Evolutionary conservation across 2,113 vertebrate genomes (phyloP), one percentile per base, ranked within the genome.

Genomic region (Eclectus roratus): DNA sequence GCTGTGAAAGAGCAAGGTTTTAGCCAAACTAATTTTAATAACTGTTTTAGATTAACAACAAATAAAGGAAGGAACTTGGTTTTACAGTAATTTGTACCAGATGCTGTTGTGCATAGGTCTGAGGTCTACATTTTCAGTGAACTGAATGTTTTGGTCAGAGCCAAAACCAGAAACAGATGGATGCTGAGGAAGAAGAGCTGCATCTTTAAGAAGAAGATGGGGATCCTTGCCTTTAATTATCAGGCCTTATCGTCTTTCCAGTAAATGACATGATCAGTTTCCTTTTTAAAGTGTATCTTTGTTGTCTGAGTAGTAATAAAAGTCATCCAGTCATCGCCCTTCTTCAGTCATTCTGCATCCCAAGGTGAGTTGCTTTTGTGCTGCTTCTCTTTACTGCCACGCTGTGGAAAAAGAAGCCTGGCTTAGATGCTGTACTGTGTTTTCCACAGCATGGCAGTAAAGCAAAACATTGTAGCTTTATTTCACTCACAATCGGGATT

Each of bases 381-480:
- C 18, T 46, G 44, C 25, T 88, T 94, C 71, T 68, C 92, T 93
- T 85, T 92, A 82, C 63, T 96, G 91, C 94, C 31, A 70, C 76
- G 11, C 37, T 50, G 91, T 95, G 93, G 94, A 91, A 83, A 64
- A 81, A 69, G 47, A 92, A 85, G 64, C 68, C 52, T 69, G 16
- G 33, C 31, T 49, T 85, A 87, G 52, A 52, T 53, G 17, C 23
- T 20, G 63, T 93, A n/a, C 80, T 68, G 24, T 78, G 41, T 77
- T 93, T 91, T 78, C 35, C 89, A 73, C 74, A 70, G 88, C 66
- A 94, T 82, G 79, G 86, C 88, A 92, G 61, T 60, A 85, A 78
- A 76, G 73, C 80, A 92, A 63, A 77, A 71, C 47, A 49, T 18
- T 60, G 85, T 64, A 41, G 64, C 18, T 88, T 89, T 44, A 65